Conservation (phyloP, 2,113 vertebrate species). For the Tretioscincus oriximinensis region DNA sequence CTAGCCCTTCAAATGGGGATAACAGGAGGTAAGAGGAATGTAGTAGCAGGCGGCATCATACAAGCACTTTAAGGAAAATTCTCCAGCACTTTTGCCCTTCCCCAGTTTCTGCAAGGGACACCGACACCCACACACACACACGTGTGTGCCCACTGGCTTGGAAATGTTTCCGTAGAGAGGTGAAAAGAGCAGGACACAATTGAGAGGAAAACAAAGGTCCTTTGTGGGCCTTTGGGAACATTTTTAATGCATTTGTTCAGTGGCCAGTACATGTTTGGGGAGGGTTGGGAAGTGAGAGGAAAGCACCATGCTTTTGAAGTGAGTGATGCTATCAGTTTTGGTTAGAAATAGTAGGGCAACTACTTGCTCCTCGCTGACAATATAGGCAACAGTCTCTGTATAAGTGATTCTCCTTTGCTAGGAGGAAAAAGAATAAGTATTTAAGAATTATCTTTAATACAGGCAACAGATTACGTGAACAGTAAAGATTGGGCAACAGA, state of each 20-base stretch:
- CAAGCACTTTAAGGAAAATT: conserved; percentile 31
- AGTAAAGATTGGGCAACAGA: not conserved
- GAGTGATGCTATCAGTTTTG: not conserved
- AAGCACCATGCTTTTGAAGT: conserved; percentile 14
- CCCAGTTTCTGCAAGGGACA: not conserved
- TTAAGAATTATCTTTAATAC: not conserved
- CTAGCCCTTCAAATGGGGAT: conserved; percentile 38
- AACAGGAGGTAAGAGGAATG: not conserved
- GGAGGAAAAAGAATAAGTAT: not conserved
- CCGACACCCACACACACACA: not conserved
- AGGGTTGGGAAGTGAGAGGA: not conserved
- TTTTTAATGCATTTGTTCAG: conserved; percentile 37
- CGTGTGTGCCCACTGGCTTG: conserved; percentile 30
- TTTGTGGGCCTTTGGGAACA: conserved; percentile 44
- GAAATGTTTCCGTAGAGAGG: conserved; percentile 46
- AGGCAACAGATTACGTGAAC: not conserved
- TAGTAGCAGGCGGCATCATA: conserved; percentile 9
- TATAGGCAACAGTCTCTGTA: not conserved
- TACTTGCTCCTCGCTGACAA: not conserved
- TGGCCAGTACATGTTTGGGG: conserved; percentile 19
- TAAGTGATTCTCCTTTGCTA: not conserved
- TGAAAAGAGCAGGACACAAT: conserved; percentile 40
- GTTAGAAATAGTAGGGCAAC: not conserved
- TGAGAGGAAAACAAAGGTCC: conserved; percentile 47
- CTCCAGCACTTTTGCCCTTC: conserved; percentile 24